Evolutionary conservation across 2,113 vertebrate species (phyloP).

Genomic region (Picathartes gymnocephalus): DNA sequence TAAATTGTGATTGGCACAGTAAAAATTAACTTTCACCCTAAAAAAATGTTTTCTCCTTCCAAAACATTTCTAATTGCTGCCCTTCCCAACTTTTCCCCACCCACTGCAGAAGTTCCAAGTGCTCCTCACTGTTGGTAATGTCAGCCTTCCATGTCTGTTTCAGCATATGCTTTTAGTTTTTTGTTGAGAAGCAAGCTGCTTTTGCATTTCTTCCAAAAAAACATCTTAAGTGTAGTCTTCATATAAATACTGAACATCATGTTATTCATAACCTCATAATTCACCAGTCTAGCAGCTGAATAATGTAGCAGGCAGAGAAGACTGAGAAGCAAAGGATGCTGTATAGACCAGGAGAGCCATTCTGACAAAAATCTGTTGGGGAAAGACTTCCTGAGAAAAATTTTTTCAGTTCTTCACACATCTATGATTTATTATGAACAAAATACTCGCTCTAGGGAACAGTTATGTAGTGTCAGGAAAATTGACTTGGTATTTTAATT

Average conservation of each 20-base stretch:
- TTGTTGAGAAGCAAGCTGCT: background rate
- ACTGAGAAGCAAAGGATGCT: background rate
- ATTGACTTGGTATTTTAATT: background rate
- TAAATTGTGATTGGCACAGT: constrained; percentile 27
- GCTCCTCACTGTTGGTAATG: background rate
- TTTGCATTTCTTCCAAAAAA: background rate
- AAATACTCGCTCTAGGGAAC: background rate
- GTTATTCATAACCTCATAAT: constrained; percentile 15
- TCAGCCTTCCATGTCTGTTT: background rate
- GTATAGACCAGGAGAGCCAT: background rate
- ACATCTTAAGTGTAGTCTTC: background rate
- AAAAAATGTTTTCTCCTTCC: constrained; percentile 31
- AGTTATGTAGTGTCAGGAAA: background rate
- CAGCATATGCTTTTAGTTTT: background rate
- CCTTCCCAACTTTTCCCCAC: background rate
- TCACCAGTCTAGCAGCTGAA: background rate
- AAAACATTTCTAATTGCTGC: background rate
- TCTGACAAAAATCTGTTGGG: background rate
- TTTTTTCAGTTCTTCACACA: background rate
- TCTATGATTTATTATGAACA: background rate
- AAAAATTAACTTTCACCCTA: constrained; percentile 26
- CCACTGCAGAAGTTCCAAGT: background rate
- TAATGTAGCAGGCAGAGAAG: background rate
- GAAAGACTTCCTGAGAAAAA: background rate
- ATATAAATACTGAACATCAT: background rate